Evolutionary conservation across 2,888 invertebrate species (phyloP).

Genomic region (Sepioteuthis lessoniana): DNA sequence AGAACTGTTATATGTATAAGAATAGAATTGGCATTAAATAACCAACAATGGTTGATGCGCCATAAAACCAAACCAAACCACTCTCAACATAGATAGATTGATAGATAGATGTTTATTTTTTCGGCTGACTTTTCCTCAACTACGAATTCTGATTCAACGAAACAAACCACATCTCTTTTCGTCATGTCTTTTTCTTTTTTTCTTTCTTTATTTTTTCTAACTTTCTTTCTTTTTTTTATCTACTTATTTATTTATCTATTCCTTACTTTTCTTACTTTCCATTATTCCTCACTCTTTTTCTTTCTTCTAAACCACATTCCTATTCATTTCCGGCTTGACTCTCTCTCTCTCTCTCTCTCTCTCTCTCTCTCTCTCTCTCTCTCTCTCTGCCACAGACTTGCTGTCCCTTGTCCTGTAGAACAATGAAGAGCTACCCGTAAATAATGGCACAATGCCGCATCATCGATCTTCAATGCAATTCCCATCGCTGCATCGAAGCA

Average conservation of each 20-base stretch:
- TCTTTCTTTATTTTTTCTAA: neutral
- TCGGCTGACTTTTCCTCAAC: too few species aligned
- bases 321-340: too few species aligned
- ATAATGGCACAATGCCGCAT: neutral
- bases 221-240: too few species aligned
- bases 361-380: neutral
- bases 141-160: too few species aligned
- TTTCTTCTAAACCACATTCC: neutral
- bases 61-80: too few species aligned
- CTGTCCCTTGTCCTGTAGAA: neutral
- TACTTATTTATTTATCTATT: too few species aligned
- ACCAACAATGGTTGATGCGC: too few species aligned
- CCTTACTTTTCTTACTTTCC: too few species aligned
- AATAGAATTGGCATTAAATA: too few species aligned
- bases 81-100: too few species aligned
- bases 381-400: neutral
- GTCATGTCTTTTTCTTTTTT: neutral
- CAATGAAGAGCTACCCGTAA: constrained; percentile 16
- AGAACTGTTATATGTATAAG: too few species aligned
- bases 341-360: neutral
- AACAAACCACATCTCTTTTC: neutral
- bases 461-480: constrained; percentile 12
- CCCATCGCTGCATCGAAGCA: neutral
- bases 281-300: neutral
- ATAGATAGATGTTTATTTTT: too few species aligned